Percentiles rank a stretch among this genome's conserved stretches.
These are phyloP conservation scores for Lampris incognitus DNA, from an alignment of 2,113 vertebrate species.

Conservation along the genomic window DNA sequence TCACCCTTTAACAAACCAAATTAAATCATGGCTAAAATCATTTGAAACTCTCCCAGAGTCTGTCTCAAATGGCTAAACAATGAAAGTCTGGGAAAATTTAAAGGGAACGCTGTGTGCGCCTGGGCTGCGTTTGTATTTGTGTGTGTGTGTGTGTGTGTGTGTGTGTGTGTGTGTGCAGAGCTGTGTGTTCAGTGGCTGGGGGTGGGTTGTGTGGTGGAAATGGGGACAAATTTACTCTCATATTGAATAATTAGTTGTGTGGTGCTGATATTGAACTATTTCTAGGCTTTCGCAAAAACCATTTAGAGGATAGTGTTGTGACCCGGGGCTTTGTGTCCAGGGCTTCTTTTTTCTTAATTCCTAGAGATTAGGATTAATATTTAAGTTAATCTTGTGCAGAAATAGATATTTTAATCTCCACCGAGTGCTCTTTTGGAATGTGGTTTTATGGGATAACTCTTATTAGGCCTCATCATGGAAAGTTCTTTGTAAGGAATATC, in stretches of 20 bases:
- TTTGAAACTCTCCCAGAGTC: slow-evolving; percentile 83
- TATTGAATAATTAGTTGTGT: slow-evolving; percentile 71
- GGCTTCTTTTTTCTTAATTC: background rate
- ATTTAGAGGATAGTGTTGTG: slow-evolving; percentile 48
- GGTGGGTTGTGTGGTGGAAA: slow-evolving; percentile 63
- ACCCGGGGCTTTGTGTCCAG: slow-evolving; percentile 8
- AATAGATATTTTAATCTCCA: too few species aligned
- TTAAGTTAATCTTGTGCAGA: background rate
- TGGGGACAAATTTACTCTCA: slow-evolving; percentile 72
- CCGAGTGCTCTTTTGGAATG: background rate
- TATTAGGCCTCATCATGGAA: slow-evolving; percentile 8
- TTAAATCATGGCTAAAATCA: slow-evolving; percentile 86
- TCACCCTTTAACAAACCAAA: slow-evolving; percentile 86
- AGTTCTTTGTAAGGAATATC: slow-evolving; percentile 29
- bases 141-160: slow-evolving; percentile 45
- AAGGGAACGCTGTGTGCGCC: slow-evolving; percentile 60
- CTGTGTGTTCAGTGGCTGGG: slow-evolving; percentile 52
- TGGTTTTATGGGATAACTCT: slow-evolving; percentile 6
- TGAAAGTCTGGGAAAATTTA: slow-evolving; percentile 81
- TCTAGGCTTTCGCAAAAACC: slow-evolving; percentile 41
- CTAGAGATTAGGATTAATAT: background rate
- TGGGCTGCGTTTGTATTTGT: slow-evolving; percentile 17
- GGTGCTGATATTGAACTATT: slow-evolving; percentile 66
- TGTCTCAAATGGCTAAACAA: slow-evolving; percentile 76
- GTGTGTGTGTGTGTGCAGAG: slow-evolving; percentile 41